phyloP scores from a whole-genome alignment of 2,113 vertebrate species.

The Callocephalon fimbriatum region DNA sequence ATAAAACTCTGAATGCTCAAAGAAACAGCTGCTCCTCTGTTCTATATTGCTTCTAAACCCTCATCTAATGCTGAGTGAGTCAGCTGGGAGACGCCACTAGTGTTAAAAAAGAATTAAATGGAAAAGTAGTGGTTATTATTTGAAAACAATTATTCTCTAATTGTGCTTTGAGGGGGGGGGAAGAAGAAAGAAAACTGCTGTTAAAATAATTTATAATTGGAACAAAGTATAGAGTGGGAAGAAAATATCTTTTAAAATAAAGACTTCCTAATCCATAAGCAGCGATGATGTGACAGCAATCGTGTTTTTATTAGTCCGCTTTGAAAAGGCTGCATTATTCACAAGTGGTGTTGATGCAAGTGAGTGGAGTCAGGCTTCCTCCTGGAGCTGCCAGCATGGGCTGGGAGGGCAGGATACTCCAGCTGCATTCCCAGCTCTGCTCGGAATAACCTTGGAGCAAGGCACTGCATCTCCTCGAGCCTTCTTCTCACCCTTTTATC shows the following conservation, averaged over 20 bases:
- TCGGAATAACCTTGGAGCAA: background rate
- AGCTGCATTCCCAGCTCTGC: background rate
- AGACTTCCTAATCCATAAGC: slow-evolving; percentile 51
- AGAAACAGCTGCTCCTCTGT: slow-evolving; percentile 78
- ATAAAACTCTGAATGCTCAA: slow-evolving; percentile 66
- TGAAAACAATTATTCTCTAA: slow-evolving; percentile 74
- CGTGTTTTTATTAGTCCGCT: slow-evolving; percentile 9
- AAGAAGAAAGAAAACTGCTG: slow-evolving; percentile 28
- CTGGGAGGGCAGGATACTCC: background rate
- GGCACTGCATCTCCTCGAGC: background rate
- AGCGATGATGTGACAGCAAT: slow-evolving; percentile 35
- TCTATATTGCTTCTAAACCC: slow-evolving; percentile 53
- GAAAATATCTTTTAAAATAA: slow-evolving; percentile 49
- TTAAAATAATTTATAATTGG: slow-evolving; percentile 70
- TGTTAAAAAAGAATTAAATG: slow-evolving; percentile 65
- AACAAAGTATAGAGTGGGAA: slow-evolving; percentile 47
- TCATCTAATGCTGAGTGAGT: slow-evolving; percentile 59
- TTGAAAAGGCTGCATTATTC: background rate
- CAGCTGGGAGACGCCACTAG: slow-evolving; percentile 68
- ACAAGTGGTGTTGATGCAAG: background rate
- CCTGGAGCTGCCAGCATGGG: background rate
- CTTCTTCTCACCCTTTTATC: accelerated
- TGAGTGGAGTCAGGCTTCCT: background rate
- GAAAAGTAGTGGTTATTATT: slow-evolving; percentile 67
- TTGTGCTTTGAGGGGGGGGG: slow-evolving; percentile 56